Evolutionary conservation across 2,797 vertebrate species (phyloP), one percentile per base, ranked within the genome.

Genomic region (Macroramphosus scolopax): DNA sequence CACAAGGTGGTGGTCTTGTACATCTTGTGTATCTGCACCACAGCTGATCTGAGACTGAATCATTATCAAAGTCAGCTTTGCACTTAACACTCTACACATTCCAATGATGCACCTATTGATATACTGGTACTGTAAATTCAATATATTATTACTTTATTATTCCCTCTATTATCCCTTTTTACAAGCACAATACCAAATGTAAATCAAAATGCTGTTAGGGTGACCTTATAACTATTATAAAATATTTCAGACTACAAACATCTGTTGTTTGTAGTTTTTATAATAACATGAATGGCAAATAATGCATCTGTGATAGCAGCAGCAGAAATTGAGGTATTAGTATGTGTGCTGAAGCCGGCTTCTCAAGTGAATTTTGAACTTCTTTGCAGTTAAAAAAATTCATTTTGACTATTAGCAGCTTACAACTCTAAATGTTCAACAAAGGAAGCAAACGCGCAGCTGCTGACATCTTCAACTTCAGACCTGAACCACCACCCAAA

Each of bases 401-500:
- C n/a, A 3, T 14, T 15, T 8, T 16, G n/a, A 33, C 14, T 33
- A 33, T 1, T 33, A 33, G 31, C 10, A 11, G 34, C 12, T 15
- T 8, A 1, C 36, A 24, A 17, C 32, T 7, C 13, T 14, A 52
- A 28, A 41, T 37, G 18, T 44, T 17, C 5, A 64, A 47, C 45
- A 68, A 40, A 60, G 48, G 55, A 47, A 64, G 33, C 41, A 50
- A 51, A 40, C 25, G 24, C 59, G 48, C 50, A 63, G 65, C 51
- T 36, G 58, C 54, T 55, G 14, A 55, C 59, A 68, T 62, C 48
- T 25, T 51, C 32, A 49, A 48, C 18, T 24, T 12, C 32, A 43
- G 18, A 28, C 17, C 36, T 45, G 17, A 82, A 78, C 85, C 85
- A 82, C 68, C 83, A 88, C 82, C 87, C 74, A 78, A 71, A 74